These are phyloP conservation scores for Typhlichthys subterraneus DNA, from an alignment of 2,797 vertebrate species.

Conservation along the genomic window DNA sequence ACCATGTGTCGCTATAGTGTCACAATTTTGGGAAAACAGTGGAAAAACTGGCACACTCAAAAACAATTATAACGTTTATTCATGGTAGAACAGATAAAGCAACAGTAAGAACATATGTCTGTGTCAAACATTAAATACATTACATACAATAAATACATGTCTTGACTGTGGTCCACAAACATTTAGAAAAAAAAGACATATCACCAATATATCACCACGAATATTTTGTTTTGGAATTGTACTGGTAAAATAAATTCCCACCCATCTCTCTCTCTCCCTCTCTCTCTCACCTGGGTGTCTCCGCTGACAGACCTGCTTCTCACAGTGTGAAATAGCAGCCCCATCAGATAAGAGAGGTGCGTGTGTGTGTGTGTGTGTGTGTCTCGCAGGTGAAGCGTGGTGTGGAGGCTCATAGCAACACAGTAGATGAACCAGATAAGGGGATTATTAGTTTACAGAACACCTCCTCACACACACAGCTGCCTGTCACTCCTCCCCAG, in stretches of 20 bases:
- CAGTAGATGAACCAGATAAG: conserved; percentile 70
- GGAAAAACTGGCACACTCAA: too few species aligned
- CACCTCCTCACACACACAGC: conserved; percentile 65
- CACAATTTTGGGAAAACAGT: too few species aligned
- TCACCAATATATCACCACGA: too few species aligned
- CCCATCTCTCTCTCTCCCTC: conserved; percentile 38
- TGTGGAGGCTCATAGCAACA: conserved; percentile 53
- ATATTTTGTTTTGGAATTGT: too few species aligned
- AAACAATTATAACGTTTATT: too few species aligned
- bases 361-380: conserved; percentile 17
- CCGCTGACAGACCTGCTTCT: conserved; percentile 37
- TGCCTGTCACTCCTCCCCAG: conserved; percentile 35
- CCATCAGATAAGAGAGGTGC: conserved; percentile 66
- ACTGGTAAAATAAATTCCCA: neutral
- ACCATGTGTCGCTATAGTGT: too few species aligned
- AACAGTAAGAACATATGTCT: too few species aligned
- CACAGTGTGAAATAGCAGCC: conserved; percentile 30
- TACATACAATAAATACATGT: neutral
- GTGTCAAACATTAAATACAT: too few species aligned
- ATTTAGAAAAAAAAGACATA: too few species aligned
- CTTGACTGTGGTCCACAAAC: neutral
- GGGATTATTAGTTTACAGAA: conserved; percentile 76
- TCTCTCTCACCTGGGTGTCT: conserved; percentile 42
- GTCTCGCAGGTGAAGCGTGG: conserved; percentile 55
- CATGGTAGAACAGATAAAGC: too few species aligned